Evolutionary conservation across 2,888 invertebrate species (phyloP), one percentile per base, ranked within the genome.

Genomic region (Lycia hirtaria): DNA sequence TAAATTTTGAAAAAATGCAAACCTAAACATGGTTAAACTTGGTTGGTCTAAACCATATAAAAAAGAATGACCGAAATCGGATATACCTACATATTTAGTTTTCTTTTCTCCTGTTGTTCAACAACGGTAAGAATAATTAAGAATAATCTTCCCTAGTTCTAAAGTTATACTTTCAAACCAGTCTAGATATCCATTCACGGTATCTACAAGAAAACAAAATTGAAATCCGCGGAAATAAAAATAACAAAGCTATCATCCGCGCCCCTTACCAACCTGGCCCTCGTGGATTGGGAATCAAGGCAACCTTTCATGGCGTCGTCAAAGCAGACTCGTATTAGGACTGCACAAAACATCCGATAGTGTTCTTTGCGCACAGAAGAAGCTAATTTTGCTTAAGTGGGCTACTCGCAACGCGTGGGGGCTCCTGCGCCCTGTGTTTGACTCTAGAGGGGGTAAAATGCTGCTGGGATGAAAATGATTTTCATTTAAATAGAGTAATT

Each of bases 341-440:
- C 74, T 64, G 81, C 76, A 86, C 82, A 87, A 87, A 87, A 88
- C 91, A 87, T 82, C 87, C 88, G 86, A 91, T 91, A 89, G 89
- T 87, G 87, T 90, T 88, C 88, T 88, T 89, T 86, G 78, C 84
- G 80, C 81, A 86, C 86, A 88, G 87, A 87, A 90, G 88, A 81
- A 91, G 91, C 91, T 91, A 91, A 91, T 91, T 90, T 91, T 87
- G 82, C 88, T 87, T 88, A 91, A 91, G 91, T 90, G 91, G 89
- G 90, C 90, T 88, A 90, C 89, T 89, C 83, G 65, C 69, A 68
- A 70, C 72, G 76, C 74, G 75, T 72, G 74, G 81, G 82, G 78
- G 70, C 70, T 76, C 82, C 79, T 66, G 40, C 69, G 68, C 70
- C 73, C 74, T 79, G 71, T 82, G 85, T 86, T 86, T 84, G 78